A percentile compares a stretch with the other conserved stretches of the same genome.
Evolutionary conservation across 1,140 invertebrate genomes (phyloP).

Genomic region (Diachasma alloeum): DNA sequence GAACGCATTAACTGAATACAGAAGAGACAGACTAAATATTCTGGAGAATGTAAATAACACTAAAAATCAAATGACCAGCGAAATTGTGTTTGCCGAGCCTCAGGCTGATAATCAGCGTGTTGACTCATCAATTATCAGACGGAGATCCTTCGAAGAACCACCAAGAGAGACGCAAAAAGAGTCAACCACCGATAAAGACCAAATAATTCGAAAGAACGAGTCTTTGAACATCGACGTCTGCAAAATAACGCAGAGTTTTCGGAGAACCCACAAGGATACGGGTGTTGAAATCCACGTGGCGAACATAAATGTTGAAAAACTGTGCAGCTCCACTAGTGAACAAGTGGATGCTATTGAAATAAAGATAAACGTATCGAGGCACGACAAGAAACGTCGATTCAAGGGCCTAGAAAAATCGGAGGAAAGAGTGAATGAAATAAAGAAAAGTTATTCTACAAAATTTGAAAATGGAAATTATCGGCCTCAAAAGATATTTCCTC

Average conservation of each 20-base stretch:
- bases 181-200: neutral
- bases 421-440: neutral
- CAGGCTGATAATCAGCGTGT: neutral
- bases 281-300: slow-evolving; percentile 54
- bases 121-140: neutral
- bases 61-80: neutral
- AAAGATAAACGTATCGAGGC: slow-evolving; percentile 55
- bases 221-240: slow-evolving; percentile 8
- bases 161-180: neutral
- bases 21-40: neutral
- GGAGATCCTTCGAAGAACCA: neutral
- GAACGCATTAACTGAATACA: neutral
- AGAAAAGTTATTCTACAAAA: neutral
- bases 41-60: slow-evolving; percentile 9
- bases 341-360: slow-evolving; percentile 54
- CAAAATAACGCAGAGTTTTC: slow-evolving; percentile 19
- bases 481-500: slow-evolving; percentile 7
- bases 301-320: slow-evolving; percentile 46
- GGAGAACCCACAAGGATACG: slow-evolving; percentile 30
- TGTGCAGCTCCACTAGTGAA: slow-evolving; percentile 31
- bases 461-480: neutral
- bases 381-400: slow-evolving; percentile 17
- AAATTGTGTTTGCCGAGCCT: neutral
- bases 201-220: neutral
- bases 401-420: slow-evolving; percentile 28